Base-by-base conservation (phyloP, 2,888 invertebrate genomes). In the Acronicta aceris region DNA sequence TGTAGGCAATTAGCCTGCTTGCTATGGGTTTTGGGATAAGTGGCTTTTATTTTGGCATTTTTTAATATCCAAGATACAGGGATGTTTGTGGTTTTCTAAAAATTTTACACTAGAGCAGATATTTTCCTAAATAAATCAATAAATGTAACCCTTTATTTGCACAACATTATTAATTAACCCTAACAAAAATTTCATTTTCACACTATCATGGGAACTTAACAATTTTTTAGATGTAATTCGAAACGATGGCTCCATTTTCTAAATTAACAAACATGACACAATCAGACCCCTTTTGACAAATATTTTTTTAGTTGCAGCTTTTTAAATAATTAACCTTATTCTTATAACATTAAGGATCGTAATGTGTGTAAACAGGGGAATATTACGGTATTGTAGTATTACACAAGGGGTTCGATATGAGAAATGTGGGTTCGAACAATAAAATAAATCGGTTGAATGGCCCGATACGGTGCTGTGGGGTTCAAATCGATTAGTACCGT, bases 401-500 rank as follows among this genome's bases (percentile, higher is more conserved):
- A 74, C 75, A 80, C 77, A 74, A 38, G 78, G 83, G 89, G 90
- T 88, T 84, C 85, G 84, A 81, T 84, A 79, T 76, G 83, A 85
- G 82, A 81, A 82, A 88, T 87, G 86, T 88, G 89, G 89, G 91
- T 87, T 83, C 87, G 84, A 82, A 92, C 92, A 92, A 93, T 93
- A 88, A 92, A 93, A 93, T 92, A 88, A 91, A 92, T 92, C 85
- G 92, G 90, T 88, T 87, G 89, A 89, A 89, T 85, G 88, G 84
- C 83, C 83, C 83, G 85, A 85, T 84, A 85, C 80, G 82, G 83
- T 81, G 88, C 89, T 90, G 79, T 79, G 79, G 91, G 92, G 93
- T 90, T 91, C 90, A 88, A 90, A 93, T 92, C 92, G 93, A 94
- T 93, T 93, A 93, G 90, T 81, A 83, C 81, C 84, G 87, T 82